A percentile compares a stretch with the other conserved stretches of the same genome.
These are phyloP conservation scores for Smithornis capensis DNA, from an alignment of 2,113 vertebrate genomes.

Conservation along the genomic window DNA sequence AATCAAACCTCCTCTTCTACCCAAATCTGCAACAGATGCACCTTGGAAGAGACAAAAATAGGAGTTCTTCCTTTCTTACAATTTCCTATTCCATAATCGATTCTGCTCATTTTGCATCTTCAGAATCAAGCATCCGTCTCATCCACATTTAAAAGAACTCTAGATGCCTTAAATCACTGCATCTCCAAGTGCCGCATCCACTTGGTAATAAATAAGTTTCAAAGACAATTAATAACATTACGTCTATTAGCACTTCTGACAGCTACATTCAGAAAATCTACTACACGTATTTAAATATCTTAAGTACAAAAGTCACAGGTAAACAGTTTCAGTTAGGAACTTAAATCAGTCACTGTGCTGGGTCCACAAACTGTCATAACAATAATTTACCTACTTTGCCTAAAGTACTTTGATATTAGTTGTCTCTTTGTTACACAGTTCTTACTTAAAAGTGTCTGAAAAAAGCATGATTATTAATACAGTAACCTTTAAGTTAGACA, in stretches of 20 bases:
- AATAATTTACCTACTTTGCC: background rate
- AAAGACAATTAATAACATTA: slow-evolving; percentile 28
- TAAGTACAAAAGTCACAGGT: background rate
- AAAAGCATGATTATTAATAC: background rate
- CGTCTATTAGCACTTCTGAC: background rate
- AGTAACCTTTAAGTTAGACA: background rate
- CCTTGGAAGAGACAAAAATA: background rate
- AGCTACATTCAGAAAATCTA: slow-evolving; percentile 3
- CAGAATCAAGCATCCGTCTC: slow-evolving; percentile 53
- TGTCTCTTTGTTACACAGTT: background rate
- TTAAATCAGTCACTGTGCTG: background rate
- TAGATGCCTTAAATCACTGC: slow-evolving; percentile 9
- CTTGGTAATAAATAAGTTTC: background rate
- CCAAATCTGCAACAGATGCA: background rate
- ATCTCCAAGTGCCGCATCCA: slow-evolving; percentile 1
- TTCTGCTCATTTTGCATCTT: slow-evolving; percentile 39
- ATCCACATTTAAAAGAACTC: slow-evolving; percentile 7
- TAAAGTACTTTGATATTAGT: background rate
- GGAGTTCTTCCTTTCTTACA: background rate
- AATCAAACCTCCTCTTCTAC: background rate
- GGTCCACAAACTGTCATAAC: background rate
- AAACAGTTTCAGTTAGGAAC: background rate
- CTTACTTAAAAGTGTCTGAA: background rate
- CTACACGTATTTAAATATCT: background rate
- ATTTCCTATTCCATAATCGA: slow-evolving; percentile 9